Evolutionary conservation across 2,888 invertebrate species (phyloP).

Genomic region (Altica lythri): DNA sequence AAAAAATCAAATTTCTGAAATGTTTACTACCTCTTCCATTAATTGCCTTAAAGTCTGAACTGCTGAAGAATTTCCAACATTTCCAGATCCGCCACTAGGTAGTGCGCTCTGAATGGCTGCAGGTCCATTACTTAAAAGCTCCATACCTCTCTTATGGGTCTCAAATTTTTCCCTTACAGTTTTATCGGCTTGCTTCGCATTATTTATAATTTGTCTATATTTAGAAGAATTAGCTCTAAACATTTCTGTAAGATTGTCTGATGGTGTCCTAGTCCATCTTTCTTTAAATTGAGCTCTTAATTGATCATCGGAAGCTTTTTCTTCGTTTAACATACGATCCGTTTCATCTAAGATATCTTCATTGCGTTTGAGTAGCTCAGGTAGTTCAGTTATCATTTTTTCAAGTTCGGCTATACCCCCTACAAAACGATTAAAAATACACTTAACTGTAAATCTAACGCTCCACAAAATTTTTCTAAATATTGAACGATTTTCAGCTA

Average conservation of each 20-base stretch:
- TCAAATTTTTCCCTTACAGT: conserved; percentile 87
- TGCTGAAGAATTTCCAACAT: conserved; percentile 63
- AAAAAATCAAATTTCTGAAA: not conserved
- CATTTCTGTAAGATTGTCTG: conserved; percentile 85
- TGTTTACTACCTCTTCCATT: conserved; percentile 70
- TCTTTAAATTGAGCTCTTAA: conserved; percentile 89
- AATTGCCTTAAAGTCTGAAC: conserved; percentile 72
- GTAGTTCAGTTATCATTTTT: conserved; percentile 81
- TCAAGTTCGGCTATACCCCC: conserved; percentile 79
- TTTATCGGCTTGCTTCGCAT: conserved; percentile 80
- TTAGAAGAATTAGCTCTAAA: conserved; percentile 88
- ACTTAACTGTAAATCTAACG: too few relatives aligned
- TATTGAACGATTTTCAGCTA: too few relatives aligned
- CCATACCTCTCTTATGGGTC: conserved; percentile 76
- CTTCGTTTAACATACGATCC: conserved; percentile 85
- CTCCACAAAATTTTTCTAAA: too few relatives aligned
- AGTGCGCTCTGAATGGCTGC: conserved; percentile 71
- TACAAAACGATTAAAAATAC: too few relatives aligned
- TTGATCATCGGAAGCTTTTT: conserved; percentile 86
- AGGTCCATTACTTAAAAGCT: conserved; percentile 77
- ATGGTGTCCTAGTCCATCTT: conserved; percentile 89
- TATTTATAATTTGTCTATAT: conserved; percentile 84
- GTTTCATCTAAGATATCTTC: conserved; percentile 93
- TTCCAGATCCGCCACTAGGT: conserved; percentile 65
- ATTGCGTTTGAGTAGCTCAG: conserved; percentile 88